Evolutionary conservation across 1,140 invertebrate species (phyloP), one percentile per base, ranked within the genome.

Genomic region (Temnothorax longispinosus): DNA sequence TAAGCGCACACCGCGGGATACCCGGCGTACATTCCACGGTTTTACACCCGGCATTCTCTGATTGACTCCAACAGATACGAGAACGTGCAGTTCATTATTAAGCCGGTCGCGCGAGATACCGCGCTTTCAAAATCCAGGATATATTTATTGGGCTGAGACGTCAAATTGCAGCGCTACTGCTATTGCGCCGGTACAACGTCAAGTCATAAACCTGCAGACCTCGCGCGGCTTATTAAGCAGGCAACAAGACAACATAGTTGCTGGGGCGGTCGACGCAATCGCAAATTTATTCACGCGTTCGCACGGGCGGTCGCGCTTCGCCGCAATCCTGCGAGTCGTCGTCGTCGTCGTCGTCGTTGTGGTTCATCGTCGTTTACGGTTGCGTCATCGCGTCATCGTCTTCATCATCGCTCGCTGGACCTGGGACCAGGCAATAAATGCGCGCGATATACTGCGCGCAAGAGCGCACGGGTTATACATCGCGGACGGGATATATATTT

Each of bases 401-500:
- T 44, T 81, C 47, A 41, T 47, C 82, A 56, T 38, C 69, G 76
- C 21, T 65, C 56, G 52, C 62, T 52, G 64, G 62, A 67, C 64
- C 27, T 27, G 62, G 44, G 38, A 52, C 38, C 58, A 58, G 54
- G 78, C 72, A 35, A 50, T 41, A 27, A 27, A n/a, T 54, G 65
- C 27, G 21, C 64, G 82, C 87, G 77, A 69, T 81, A 41, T 64
- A 85, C 41, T 35, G 18, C 10, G 18, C 10, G 65, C 80, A 72
- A 75, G 72, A 78, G 32, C 74, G 54, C 76, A 77, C 77, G 71
- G 85, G 62, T 87, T 64, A 78, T 80, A 89, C 86, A 65, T 69
- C 88, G 72, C 54, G 81, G 54, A 81, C 75, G 88, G 47, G 81
- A 86, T 71, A 88, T 89, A 86, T 86, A 89, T 89, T 80, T 85